These are phyloP conservation scores for Drosophila mayaguana DNA, from an alignment of 2,888 invertebrate species.

Conservation along the genomic window DNA sequence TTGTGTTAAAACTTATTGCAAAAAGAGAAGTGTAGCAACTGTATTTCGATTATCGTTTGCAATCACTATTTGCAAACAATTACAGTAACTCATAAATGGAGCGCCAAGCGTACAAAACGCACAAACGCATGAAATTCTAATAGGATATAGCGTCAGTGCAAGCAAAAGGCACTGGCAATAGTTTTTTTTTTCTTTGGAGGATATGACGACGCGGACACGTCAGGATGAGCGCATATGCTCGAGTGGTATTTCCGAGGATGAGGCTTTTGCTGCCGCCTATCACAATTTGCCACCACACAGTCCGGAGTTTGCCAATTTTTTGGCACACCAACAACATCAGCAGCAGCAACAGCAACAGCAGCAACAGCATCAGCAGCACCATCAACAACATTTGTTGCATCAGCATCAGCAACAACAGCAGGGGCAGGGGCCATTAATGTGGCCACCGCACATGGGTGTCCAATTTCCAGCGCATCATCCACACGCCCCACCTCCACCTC, in stretches of 20 bases:
- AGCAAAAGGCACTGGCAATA: conserved; percentile 42
- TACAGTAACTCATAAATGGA: conserved; percentile 18
- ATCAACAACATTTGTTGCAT: conserved; percentile 39
- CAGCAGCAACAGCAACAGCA: conserved; percentile 33
- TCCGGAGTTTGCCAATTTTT: conserved; percentile 59
- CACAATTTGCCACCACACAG: conserved; percentile 56
- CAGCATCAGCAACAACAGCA: conserved; percentile 42
- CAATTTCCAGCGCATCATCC: conserved; percentile 53
- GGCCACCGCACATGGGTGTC: conserved; percentile 62
- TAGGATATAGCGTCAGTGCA: conserved; percentile 52
- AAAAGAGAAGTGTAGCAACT: conserved; percentile 52
- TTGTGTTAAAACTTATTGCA: conserved; percentile 64
- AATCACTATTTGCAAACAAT: conserved; percentile 17
- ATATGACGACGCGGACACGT: conserved; percentile 69
- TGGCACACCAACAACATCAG: conserved; percentile 63
- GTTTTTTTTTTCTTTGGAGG: conserved; percentile 32
- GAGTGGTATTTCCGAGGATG: conserved; percentile 51
- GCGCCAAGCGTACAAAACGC: conserved; percentile 11
- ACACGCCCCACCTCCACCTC: conserved; percentile 37
- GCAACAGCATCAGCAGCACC: conserved; percentile 8
- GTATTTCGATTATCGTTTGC: conserved; percentile 33
- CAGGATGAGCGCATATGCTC: conserved; percentile 66
- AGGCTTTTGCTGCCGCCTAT: conserved; percentile 43
- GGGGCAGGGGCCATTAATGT: conserved; percentile 58
- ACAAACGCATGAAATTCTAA: conserved; percentile 60